Conservation (phyloP, 1,140 invertebrate species). For the Stegodyphus mimosarum region DNA sequence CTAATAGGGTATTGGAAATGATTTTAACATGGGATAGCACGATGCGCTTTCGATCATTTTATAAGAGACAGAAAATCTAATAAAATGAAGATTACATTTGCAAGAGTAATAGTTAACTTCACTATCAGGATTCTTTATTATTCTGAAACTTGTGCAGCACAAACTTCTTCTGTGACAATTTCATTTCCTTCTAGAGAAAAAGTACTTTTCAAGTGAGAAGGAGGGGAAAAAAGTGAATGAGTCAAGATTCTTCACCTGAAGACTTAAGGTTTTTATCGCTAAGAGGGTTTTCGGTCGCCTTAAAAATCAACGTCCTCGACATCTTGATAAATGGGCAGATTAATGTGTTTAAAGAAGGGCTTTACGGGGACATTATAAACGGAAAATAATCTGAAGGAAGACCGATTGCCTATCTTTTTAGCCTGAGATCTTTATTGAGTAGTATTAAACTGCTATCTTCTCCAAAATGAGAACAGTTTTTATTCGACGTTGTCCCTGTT, state of each 20-base stretch:
- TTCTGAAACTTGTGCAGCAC: slow-evolving; percentile 25
- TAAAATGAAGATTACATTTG: too few species aligned
- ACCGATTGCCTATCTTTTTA: slow-evolving; percentile 53
- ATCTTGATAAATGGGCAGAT: slow-evolving; percentile 59
- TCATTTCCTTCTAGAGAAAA: slow-evolving; percentile 35
- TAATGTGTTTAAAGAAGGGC: slow-evolving; percentile 61
- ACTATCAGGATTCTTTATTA: slow-evolving; percentile 3
- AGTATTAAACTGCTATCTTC: slow-evolving; percentile 58
- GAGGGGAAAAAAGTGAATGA: slow-evolving; percentile 1
- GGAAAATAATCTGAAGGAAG: slow-evolving; percentile 61
- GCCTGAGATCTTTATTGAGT: slow-evolving; percentile 53
- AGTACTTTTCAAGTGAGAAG: neutral
- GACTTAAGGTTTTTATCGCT: slow-evolving; percentile 60
- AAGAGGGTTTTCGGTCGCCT: slow-evolving; percentile 48
- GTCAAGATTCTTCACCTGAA: slow-evolving; percentile 53
- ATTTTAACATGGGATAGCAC: too few species aligned
- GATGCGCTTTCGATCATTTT: too few species aligned
- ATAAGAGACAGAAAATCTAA: too few species aligned
- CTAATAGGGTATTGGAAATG: too few species aligned
- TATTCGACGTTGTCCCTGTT: slow-evolving; percentile 39
- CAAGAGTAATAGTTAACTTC: too few species aligned
- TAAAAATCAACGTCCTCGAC: slow-evolving; percentile 60
- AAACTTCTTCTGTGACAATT: slow-evolving; percentile 34
- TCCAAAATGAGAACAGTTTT: slow-evolving; percentile 47
- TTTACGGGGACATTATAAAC: slow-evolving; percentile 59